phyloP scores from a whole-genome alignment of 2,888 invertebrate genomes.

The Pinctada fucata region DNA sequence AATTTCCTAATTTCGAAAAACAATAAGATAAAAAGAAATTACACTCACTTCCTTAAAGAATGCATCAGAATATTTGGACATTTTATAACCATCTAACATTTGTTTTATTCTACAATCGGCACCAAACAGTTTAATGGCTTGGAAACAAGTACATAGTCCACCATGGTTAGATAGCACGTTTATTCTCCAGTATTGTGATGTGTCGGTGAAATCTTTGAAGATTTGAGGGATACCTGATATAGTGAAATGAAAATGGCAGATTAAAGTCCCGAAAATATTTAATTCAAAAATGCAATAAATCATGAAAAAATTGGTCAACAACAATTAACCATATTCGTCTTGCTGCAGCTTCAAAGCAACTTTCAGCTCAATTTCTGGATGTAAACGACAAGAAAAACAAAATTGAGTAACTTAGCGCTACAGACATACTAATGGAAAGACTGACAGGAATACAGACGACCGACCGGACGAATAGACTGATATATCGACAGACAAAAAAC shows the following conservation, averaged over 20 bases:
- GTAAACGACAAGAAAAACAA: too few species aligned
- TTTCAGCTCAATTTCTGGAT: too few species aligned
- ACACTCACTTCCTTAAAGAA: constrained; percentile 50
- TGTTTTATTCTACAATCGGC: constrained; percentile 56
- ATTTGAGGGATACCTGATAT: constrained; percentile 62
- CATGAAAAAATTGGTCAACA: not conserved
- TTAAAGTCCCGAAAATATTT: too few species aligned
- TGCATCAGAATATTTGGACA: constrained; percentile 50
- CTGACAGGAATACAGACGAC: too few species aligned
- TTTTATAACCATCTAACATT: constrained; percentile 48
- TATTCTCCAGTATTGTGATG: constrained; percentile 63
- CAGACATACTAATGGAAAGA: too few species aligned
- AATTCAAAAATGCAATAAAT: not conserved
- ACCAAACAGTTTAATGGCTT: constrained; percentile 65
- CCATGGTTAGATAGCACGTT: constrained; percentile 65
- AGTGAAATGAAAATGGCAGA: not conserved
- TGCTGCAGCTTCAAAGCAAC: not conserved
- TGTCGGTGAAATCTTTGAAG: constrained; percentile 64
- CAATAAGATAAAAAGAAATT: too few species aligned
- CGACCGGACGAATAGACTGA: too few species aligned
- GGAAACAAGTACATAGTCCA: constrained; percentile 67
- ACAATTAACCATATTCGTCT: not conserved
- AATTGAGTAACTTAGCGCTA: too few species aligned
- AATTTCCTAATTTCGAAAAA: too few species aligned
- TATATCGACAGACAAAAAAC: too few species aligned